These are phyloP conservation scores for Megaceryle maxima DNA, from an alignment of 2,113 vertebrate genomes.

Conservation along the genomic window DNA sequence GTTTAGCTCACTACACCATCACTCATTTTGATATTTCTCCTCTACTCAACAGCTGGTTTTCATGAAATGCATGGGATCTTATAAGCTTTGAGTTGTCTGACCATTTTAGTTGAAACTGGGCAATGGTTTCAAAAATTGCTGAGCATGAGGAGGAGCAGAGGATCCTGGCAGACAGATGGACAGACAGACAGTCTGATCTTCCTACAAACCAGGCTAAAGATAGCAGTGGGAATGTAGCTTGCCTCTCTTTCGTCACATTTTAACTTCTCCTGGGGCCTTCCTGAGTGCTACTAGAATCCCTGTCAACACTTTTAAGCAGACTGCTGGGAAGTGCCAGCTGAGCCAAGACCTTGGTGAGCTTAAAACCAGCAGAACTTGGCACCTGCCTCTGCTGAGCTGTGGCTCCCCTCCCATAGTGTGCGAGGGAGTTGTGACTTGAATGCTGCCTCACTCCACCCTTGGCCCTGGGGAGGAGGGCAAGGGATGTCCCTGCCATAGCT, in stretches of 20 bases:
- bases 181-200: neutral
- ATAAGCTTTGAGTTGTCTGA: neutral
- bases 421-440: fast-evolving
- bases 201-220: neutral
- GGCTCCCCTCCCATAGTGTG: neutral
- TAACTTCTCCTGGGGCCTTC: neutral
- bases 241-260: neutral
- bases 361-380: neutral
- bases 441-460: neutral
- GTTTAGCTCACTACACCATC: neutral
- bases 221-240: neutral
- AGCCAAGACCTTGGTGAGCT: neutral
- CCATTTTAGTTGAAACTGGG: neutral
- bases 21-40: neutral
- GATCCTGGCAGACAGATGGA: neutral
- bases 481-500: neutral
- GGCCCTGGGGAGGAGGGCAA: neutral
- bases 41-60: neutral
- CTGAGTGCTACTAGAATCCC: neutral
- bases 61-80: neutral
- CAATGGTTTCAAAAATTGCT: neutral
- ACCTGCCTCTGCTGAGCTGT: neutral
- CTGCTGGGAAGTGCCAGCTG: neutral
- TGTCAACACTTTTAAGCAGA: constrained; percentile 5
- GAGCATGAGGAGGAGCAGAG: fast-evolving